A percentile compares a stretch with the other conserved stretches of the same genome.
phyloP scores from a whole-genome alignment of 2,113 vertebrate genomes.

The Lethenteron camtschaticum region DNA sequence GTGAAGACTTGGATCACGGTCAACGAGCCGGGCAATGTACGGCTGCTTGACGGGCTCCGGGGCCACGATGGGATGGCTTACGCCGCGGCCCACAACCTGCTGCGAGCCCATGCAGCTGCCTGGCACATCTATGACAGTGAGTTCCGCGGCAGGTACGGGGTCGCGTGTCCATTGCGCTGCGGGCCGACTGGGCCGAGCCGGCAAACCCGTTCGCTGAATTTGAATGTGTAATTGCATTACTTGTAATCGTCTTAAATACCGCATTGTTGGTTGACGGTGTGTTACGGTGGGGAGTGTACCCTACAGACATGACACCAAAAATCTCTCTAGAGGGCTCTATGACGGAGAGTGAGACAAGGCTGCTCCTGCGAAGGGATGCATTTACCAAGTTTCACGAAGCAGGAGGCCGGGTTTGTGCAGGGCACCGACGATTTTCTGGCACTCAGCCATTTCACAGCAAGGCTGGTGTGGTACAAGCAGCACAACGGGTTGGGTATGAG shows the following conservation, averaged over 20 bases:
- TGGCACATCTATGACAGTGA: conserved; percentile 55
- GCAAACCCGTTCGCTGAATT: conserved; percentile 47
- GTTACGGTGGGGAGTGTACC: no score
- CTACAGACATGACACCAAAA: no score
- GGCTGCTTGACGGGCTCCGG: not conserved
- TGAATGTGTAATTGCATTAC: not conserved
- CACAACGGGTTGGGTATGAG: conserved; percentile 44
- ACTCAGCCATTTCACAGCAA: conserved; percentile 66
- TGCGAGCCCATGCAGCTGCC: conserved; percentile 53
- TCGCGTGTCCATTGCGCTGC: conserved; percentile 53
- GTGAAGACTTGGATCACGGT: conserved; percentile 84
- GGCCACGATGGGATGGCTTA: conserved; percentile 32
- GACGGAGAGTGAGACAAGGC: no score
- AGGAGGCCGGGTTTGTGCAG: conserved; percentile 36
- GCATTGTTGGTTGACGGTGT: no score
- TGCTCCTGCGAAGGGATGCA: no score
- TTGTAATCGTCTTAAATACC: not conserved
- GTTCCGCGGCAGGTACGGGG: conserved; percentile 53
- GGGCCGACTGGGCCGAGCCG: conserved; percentile 77
- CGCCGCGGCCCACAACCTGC: conserved; percentile 45
- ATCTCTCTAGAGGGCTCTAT: no score
- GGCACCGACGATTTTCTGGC: conserved; percentile 83
- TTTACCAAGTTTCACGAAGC: conserved; percentile 62
- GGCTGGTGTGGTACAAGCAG: conserved; percentile 51
- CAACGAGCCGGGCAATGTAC: conserved; percentile 42